These are phyloP conservation scores for Mus minutoides DNA, from an alignment of 2,797 vertebrate genomes.

Conservation along the genomic window DNA sequence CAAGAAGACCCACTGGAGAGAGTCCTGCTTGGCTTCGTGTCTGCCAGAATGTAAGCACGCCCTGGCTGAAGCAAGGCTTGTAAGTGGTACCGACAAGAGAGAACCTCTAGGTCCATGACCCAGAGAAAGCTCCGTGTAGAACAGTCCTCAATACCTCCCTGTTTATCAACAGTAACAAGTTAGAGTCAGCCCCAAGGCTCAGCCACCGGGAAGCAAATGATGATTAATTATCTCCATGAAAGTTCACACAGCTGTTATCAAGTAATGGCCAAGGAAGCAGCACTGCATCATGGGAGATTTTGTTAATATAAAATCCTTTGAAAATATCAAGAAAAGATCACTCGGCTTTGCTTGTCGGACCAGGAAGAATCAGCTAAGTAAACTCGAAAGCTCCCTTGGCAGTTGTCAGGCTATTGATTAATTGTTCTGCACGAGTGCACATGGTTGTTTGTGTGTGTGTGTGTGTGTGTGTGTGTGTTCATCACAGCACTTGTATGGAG, in stretches of 20 bases:
- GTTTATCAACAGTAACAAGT: not conserved
- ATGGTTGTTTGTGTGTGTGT: not conserved
- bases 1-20: not conserved
- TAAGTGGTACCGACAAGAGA: not conserved
- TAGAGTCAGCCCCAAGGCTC: not conserved
- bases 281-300: not conserved
- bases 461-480: not conserved
- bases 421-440: not conserved
- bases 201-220: not conserved
- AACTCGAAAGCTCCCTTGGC: not conserved
- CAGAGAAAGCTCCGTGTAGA: not conserved
- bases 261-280: not conserved
- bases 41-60: not conserved
- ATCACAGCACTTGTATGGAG: not conserved
- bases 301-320: not conserved
- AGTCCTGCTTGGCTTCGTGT: not conserved
- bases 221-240: conserved; percentile 10
- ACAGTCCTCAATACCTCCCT: not conserved
- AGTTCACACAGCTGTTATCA: not conserved
- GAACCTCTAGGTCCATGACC: not conserved
- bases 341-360: not conserved
- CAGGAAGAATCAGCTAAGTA: not conserved
- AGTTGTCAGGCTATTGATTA: not conserved
- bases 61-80: not conserved
- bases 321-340: not conserved